These are phyloP conservation scores for Hofmannophila pseudospretella DNA, from an alignment of 2,888 invertebrate genomes.

Conservation along the genomic window DNA sequence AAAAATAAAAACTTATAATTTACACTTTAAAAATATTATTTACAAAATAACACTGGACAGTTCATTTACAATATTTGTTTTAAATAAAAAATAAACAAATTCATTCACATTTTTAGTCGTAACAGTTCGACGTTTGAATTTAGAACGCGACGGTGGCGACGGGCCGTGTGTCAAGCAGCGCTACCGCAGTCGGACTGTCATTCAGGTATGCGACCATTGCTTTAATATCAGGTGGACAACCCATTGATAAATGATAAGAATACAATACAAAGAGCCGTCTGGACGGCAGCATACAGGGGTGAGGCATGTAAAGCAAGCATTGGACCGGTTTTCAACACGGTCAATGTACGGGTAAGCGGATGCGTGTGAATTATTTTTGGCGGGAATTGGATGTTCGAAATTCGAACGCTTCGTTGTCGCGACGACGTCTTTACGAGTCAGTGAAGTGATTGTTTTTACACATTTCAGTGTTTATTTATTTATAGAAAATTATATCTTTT, in stretches of 20 bases:
- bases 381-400: conserved; percentile 9
- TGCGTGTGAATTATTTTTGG: conserved; percentile 22
- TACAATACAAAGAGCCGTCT: conserved; percentile 36
- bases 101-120: conserved; percentile 36
- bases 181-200: conserved; percentile 42
- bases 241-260: conserved; percentile 48
- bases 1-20: conserved; percentile 29
- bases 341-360: conserved; percentile 36
- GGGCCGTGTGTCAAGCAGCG: conserved; percentile 33
- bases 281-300: conserved; percentile 14
- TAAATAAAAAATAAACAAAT: conserved; percentile 22
- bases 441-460: too few relatives aligned
- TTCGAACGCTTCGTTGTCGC: not conserved
- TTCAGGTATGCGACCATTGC: conserved; percentile 34
- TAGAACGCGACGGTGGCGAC: not conserved
- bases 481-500: too few relatives aligned
- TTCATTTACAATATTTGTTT: conserved; percentile 32
- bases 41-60: conserved; percentile 24
- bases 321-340: conserved; percentile 40
- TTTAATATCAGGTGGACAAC: conserved; percentile 62
- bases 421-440: too few relatives aligned
- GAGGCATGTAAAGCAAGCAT: conserved; percentile 18
- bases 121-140: not conserved
- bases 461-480: too few relatives aligned
- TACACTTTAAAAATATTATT: conserved; percentile 22